Evolutionary conservation across 1,140 invertebrate genomes (phyloP).

Genomic region (Drosophila kepulauana): DNA sequence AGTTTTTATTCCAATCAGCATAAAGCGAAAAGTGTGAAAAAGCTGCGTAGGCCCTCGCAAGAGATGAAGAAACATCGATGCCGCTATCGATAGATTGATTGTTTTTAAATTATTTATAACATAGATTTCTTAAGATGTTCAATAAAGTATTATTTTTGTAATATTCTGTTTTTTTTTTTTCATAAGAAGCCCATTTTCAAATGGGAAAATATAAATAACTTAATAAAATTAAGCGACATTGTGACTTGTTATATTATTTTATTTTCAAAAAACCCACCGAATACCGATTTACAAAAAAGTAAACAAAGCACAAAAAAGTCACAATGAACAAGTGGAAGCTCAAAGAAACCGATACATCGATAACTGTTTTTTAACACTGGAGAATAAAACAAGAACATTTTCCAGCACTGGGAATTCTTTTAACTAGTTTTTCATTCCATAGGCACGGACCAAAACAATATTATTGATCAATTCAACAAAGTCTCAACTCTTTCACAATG

Average conservation of each 20-base stretch:
- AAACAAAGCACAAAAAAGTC: background rate
- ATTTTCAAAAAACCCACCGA: no score
- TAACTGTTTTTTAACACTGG: slow-evolving; percentile 24
- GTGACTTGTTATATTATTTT: no score
- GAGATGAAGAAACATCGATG: background rate
- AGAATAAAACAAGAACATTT: slow-evolving; percentile 44
- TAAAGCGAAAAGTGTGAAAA: slow-evolving; percentile 21
- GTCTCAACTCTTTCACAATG: slow-evolving; percentile 67
- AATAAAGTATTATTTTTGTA: no score
- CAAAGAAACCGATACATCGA: slow-evolving; percentile 10
- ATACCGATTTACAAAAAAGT: background rate
- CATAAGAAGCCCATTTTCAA: no score
- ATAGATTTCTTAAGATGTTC: no score
- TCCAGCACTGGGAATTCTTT: slow-evolving; percentile 45
- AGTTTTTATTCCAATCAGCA: slow-evolving; percentile 27
- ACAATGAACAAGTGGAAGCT: slow-evolving; percentile 24
- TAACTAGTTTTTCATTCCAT: slow-evolving; percentile 45
- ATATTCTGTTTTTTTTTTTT: no score
- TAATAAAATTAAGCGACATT: no score
- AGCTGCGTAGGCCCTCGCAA: slow-evolving; percentile 3
- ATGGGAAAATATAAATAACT: no score
- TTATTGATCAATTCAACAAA: slow-evolving; percentile 18
- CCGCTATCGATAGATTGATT: no score
- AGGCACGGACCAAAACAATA: slow-evolving; percentile 16
- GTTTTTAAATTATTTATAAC: no score